Evolutionary conservation across 1,140 invertebrate species (phyloP).

Genomic region (Panagrolaimus sp.): DNA sequence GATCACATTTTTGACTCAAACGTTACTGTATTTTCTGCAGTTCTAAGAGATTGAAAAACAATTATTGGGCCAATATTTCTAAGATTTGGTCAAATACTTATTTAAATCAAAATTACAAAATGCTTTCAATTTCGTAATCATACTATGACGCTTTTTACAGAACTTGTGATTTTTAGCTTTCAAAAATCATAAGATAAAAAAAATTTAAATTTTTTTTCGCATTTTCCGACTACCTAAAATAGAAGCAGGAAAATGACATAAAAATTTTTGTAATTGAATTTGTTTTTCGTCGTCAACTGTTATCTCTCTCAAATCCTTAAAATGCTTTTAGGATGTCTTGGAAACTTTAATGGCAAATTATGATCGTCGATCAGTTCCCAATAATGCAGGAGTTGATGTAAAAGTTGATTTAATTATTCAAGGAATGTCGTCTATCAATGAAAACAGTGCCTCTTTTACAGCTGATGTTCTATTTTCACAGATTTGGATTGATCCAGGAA

Average conservation of each 20-base stretch:
- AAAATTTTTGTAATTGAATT: not conserved
- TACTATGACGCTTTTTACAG: no score
- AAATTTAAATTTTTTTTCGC: not conserved
- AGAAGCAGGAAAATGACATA: not conserved
- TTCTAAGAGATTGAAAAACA: no score
- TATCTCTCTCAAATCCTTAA: not conserved
- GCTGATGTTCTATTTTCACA: conserved; percentile 36
- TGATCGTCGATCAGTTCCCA: conserved; percentile 30
- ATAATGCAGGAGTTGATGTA: conserved; percentile 32
- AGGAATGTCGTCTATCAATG: conserved; percentile 29
- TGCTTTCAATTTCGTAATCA: no score
- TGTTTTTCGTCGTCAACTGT: not conserved
- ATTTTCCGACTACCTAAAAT: conserved; percentile 7
- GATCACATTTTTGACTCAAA: not conserved
- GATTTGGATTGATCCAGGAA: conserved; percentile 38
- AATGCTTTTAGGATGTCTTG: conserved; percentile 26
- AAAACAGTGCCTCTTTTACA: conserved; percentile 38
- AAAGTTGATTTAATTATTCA: conserved; percentile 43
- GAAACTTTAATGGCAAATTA: conserved; percentile 30
- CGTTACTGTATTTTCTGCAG: no score
- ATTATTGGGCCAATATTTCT: no score
- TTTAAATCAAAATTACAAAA: no score
- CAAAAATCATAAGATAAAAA: no score
- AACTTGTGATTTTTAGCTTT: no score
- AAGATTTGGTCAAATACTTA: no score